Conservation (phyloP, 2,113 vertebrate species). For the Rostratula benghalensis region DNA sequence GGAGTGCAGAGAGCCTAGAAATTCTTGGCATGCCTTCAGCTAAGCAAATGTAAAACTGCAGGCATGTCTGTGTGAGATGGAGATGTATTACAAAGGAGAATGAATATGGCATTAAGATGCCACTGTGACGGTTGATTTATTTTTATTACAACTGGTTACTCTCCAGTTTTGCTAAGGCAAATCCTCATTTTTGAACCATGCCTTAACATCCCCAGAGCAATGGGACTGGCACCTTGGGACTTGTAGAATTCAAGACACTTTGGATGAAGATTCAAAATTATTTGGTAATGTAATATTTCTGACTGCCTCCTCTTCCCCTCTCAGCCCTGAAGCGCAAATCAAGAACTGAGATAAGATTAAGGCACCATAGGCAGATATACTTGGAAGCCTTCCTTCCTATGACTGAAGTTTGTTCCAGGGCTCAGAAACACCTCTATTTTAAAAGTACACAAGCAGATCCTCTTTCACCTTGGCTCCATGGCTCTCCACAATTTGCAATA, state of each 20-base stretch:
- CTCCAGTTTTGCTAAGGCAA: not conserved
- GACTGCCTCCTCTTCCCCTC: not conserved
- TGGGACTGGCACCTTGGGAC: constrained; percentile 80
- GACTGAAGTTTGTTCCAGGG: not conserved
- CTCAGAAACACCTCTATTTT: not conserved
- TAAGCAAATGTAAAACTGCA: constrained; percentile 12
- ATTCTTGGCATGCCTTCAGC: constrained; percentile 27
- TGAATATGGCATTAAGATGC: not conserved
- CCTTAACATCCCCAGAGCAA: constrained; percentile 60
- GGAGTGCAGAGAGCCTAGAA: not conserved
- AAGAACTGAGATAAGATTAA: not conserved
- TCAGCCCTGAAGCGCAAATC: not conserved
- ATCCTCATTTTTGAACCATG: not conserved
- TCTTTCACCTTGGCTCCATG: not conserved
- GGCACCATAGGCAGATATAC: not conserved
- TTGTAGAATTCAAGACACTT: constrained; percentile 83
- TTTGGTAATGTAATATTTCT: constrained; percentile 75
- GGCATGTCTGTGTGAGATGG: not conserved
- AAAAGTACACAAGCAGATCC: not conserved
- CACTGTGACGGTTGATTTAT: not conserved
- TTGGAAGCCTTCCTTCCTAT: not conserved
- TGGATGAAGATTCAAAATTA: constrained; percentile 91
- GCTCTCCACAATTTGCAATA: not conserved
- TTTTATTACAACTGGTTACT: not conserved
- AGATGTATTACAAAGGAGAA: not conserved